phyloP scores from a whole-genome alignment of 2,888 invertebrate species.

The Stenodera caucasica region DNA sequence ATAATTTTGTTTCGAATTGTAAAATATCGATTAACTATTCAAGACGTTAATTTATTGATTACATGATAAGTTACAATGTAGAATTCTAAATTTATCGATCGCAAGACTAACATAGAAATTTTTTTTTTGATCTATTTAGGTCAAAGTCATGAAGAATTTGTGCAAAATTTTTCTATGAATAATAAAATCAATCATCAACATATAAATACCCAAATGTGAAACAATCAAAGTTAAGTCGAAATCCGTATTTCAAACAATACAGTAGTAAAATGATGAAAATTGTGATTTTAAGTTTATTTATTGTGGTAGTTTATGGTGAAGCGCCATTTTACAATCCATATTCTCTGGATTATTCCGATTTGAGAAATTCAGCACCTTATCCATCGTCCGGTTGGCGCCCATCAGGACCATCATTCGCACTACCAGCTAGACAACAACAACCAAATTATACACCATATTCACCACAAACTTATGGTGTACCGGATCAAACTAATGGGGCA shows the following conservation, averaged over 20 bases:
- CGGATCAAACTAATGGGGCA: background rate
- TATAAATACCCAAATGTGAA: background rate
- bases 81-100: background rate
- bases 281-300: slow-evolving; percentile 7
- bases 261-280: slow-evolving; percentile 8
- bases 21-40: background rate
- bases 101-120: background rate
- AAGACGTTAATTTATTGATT: background rate
- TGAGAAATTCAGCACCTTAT: slow-evolving; percentile 18
- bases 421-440: slow-evolving; percentile 41
- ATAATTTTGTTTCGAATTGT: background rate
- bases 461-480: background rate
- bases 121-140: background rate
- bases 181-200: background rate
- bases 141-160: background rate
- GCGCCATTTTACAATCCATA: slow-evolving; percentile 11
- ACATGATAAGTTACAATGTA: background rate
- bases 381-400: slow-evolving; percentile 22
- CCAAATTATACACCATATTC: background rate
- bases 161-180: background rate
- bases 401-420: slow-evolving; percentile 44
- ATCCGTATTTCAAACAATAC: too few species aligned
- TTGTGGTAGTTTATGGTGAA: slow-evolving; percentile 13
- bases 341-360: slow-evolving; percentile 3
- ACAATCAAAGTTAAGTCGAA: too few species aligned